A percentile compares a stretch with the other conserved stretches of the same genome.
Conservation (phyloP, 2,888 invertebrate species). For the Parnassius orleans region DNA sequence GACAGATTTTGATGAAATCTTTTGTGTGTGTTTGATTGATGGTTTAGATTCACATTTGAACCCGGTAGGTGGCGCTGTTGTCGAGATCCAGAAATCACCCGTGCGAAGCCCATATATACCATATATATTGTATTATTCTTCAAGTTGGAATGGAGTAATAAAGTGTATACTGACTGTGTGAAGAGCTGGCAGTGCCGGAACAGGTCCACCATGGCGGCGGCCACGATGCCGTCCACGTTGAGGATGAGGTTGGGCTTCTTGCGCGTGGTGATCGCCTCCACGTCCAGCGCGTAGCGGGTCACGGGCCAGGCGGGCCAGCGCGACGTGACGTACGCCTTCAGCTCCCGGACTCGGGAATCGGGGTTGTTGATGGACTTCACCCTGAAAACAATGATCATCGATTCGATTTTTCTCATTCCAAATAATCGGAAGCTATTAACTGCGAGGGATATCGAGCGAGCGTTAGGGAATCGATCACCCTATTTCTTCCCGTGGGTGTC, state of each 20-base stretch:
- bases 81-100: no score
- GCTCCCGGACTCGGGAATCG: conserved; percentile 97
- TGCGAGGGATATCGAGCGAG: no score
- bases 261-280: conserved; percentile 98
- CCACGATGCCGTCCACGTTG: conserved; percentile 99
- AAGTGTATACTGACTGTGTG: conserved; percentile 84
- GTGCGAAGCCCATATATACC: no score
- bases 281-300: conserved; percentile 97
- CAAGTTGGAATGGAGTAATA: background rate
- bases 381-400: conserved; percentile 44
- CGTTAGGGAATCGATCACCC: no score
- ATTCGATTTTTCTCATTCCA: no score
- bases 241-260: conserved; percentile 99
- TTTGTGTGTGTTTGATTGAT: no score
- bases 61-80: no score
- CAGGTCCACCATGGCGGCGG: conserved; percentile 98
- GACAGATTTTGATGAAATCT: no score
- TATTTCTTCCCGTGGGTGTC: no score
- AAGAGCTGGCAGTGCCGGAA: conserved; percentile 96
- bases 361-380: conserved; percentile 98
- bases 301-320: conserved; percentile 97
- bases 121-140: no score
- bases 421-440: no score
- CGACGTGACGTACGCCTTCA: conserved; percentile 96
- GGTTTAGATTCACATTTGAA: no score